Base-by-base conservation (phyloP, 30 jellyfish, hydroid and myxozoan genomes). In the Pseudorhiza aurosa region DNA sequence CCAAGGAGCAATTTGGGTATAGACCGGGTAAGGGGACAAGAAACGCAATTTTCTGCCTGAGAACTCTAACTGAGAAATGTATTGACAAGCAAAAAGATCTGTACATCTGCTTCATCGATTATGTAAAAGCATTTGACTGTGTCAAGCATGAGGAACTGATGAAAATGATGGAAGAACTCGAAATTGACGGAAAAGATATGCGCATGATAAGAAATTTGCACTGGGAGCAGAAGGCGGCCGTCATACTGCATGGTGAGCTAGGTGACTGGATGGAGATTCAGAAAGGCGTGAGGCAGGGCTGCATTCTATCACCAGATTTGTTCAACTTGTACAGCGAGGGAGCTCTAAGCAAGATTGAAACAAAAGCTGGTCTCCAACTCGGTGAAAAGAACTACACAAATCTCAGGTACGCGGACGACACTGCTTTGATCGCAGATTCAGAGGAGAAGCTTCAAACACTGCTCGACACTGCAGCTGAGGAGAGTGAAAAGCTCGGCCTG, bases 101-200 rank as follows among this genome's bases (percentile, higher is more conserved):
- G 15, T 70, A 70, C 28, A 30, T 70, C 40, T 70, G 84, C 30
- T 70, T 70, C 28, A 44, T 70, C 33, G 74, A 70, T 63, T 70
- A 70, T 44, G 57, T 78, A n/a, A 70, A 70, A 22, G 84, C 81
- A 39, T 70, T 70, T 19, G 43, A 70, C n/a, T 12, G 57, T 12
- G 72, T 70, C 77, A 70, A 44, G 24, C 79, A 10, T 18, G 24
- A 3, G 14, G 58, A 65, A 22, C 53, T 65, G 24, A 17, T 65
- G 12, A 36, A 35, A 36, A 30, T 65, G 58, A 24, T 65, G 24
- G 21, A 35, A 17, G 7, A 30, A 35, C 53, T 65, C 22, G 72
- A 58, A 19, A 58, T 58, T 2, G 72, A 65, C 32, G 58, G 79
- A 36, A 65, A 65, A 65, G 55, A 65, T 43, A 30, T 65, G 17